Percentiles rank a stretch among this genome's conserved stretches.
Evolutionary conservation across 1,140 invertebrate genomes (phyloP).

Genomic region (Orius laevigatus): DNA sequence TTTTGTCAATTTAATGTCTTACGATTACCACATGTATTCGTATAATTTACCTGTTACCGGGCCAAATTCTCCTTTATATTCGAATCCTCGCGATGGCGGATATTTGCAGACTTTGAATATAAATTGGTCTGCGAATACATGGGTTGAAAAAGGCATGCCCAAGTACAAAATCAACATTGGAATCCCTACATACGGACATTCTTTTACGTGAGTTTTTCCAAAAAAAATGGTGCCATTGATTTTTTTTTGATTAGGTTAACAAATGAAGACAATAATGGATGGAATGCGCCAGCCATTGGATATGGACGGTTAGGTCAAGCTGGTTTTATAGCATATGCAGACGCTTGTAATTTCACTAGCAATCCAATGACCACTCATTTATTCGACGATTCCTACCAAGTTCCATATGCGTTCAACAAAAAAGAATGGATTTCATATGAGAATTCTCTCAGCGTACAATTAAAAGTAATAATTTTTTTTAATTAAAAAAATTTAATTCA

Average conservation of each 20-base stretch:
- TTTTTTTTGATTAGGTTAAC: constrained; percentile 34
- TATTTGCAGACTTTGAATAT: constrained; percentile 59
- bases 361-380: constrained; percentile 30
- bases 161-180: constrained; percentile 71
- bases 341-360: constrained; percentile 47
- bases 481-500: constrained; percentile 7
- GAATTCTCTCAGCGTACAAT: constrained; percentile 48
- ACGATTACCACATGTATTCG: constrained; percentile 71
- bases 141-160: constrained; percentile 62
- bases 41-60: constrained; percentile 63
- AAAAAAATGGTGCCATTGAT: background rate
- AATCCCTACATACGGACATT: constrained; percentile 78
- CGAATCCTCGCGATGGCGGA: constrained; percentile 36
- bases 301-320: constrained; percentile 41
- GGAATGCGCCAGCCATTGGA: constrained; percentile 53
- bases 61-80: constrained; percentile 63
- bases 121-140: constrained; percentile 68
- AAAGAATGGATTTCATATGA: constrained; percentile 84
- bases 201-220: constrained; percentile 37
- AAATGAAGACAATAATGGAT: constrained; percentile 43
- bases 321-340: constrained; percentile 55
- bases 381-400: constrained; percentile 49
- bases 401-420: constrained; percentile 58
- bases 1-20: constrained; percentile 76
- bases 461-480: constrained; percentile 38